phyloP scores from a whole-genome alignment of 2,113 vertebrate species.

The Monopterus albus region DNA sequence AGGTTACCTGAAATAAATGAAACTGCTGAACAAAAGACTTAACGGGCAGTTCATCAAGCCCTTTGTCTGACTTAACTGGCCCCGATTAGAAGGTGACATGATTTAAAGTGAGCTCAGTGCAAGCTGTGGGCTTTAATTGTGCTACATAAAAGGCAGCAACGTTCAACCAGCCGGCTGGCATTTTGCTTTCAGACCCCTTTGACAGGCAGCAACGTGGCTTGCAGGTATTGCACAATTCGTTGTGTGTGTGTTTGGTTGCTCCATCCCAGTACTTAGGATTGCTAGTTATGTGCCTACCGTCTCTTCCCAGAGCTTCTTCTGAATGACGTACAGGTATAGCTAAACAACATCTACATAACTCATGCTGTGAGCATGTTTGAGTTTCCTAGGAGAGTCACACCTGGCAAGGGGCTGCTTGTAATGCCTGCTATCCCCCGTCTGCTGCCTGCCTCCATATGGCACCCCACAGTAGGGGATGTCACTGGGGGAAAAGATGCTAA shows the following conservation, averaged over 20 bases:
- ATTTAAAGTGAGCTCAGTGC: no score
- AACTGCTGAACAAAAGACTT: no score
- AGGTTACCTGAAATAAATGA: not conserved
- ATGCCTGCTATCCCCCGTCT: conserved; percentile 47
- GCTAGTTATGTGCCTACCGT: not conserved
- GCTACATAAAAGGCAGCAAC: not conserved
- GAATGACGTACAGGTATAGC: not conserved
- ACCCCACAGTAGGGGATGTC: no score
- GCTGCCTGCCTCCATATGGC: conserved; percentile 58
- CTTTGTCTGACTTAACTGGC: not conserved
- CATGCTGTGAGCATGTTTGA: not conserved
- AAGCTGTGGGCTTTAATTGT: not conserved
- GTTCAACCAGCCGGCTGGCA: not conserved
- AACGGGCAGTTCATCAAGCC: not conserved
- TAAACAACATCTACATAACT: not conserved
- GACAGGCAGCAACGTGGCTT: conserved; percentile 48
- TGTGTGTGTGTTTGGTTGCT: not conserved
- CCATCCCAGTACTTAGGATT: not conserved
- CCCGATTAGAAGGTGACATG: not conserved
- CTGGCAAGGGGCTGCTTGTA: conserved; percentile 32
- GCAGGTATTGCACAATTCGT: conserved; percentile 44
- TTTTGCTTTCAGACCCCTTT: not conserved
- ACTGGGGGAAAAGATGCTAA: conserved; percentile 48
- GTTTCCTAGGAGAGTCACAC: conserved; percentile 19
- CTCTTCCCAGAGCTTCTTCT: not conserved